Evolutionary conservation across 1,140 invertebrate species (phyloP).

Genomic region (Bombus picipes): DNA sequence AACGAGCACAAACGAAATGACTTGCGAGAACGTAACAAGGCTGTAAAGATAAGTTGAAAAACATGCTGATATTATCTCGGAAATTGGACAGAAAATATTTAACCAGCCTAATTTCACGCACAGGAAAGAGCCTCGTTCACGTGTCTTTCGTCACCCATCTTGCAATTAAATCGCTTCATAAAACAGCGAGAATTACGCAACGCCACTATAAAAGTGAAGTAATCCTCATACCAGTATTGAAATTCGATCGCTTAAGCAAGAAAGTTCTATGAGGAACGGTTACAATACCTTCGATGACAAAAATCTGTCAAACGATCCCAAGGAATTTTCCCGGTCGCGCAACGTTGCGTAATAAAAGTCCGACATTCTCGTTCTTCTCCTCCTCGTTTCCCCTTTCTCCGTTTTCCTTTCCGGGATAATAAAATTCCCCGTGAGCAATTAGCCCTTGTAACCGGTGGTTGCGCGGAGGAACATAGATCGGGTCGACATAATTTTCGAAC

Average conservation of each 20-base stretch:
- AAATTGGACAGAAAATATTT: not conserved
- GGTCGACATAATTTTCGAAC: slow-evolving; percentile 39
- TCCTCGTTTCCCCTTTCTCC: not conserved
- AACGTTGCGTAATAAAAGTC: not conserved
- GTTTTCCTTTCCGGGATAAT: slow-evolving; percentile 16
- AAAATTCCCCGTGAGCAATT: slow-evolving; percentile 37
- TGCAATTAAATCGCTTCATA: not conserved
- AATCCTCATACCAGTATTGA: not conserved
- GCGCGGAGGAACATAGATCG: slow-evolving; percentile 25
- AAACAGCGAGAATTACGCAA: not conserved
- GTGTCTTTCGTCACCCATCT: not conserved
- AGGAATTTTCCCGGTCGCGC: not conserved
- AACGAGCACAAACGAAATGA: not conserved
- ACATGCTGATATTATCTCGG: not conserved
- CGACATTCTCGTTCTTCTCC: not conserved
- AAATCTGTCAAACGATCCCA: not conserved
- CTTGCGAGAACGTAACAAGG: not conserved
- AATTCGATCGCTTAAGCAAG: not conserved
- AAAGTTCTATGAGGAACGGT: not conserved
- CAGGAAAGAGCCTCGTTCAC: not conserved
- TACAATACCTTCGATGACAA: not conserved
- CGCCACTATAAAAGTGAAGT: not conserved
- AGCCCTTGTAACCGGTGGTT: slow-evolving; percentile 18
- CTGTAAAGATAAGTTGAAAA: slow-evolving; percentile 28
- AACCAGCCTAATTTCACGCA: not conserved